Conservation (phyloP, 2,888 invertebrate species). For the Orchesellides sinensis region DNA sequence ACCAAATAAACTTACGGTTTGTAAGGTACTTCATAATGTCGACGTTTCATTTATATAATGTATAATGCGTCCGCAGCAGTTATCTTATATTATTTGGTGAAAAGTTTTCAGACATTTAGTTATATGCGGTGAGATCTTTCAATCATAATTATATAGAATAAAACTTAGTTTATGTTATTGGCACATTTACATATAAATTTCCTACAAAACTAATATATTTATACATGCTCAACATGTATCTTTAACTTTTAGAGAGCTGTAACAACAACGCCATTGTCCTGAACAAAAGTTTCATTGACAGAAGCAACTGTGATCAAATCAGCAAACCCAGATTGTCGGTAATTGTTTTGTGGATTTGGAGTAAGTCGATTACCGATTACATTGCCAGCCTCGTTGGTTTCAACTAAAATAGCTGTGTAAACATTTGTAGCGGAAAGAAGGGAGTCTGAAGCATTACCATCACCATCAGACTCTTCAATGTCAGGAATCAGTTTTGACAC, state of each 20-base stretch:
- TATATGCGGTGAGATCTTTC: too few relatives aligned
- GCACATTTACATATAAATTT: too few relatives aligned
- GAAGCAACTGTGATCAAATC: conserved; percentile 53
- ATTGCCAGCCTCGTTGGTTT: conserved; percentile 37
- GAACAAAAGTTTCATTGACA: conserved; percentile 72
- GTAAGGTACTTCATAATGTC: too few relatives aligned
- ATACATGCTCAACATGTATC: too few relatives aligned
- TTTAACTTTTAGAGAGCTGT: conserved; percentile 69
- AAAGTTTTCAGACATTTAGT: too few relatives aligned
- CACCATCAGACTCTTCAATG: conserved; percentile 59
- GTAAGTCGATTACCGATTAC: conserved; percentile 14
- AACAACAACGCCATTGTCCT: conserved; percentile 73
- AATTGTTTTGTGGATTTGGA: conserved; percentile 8
- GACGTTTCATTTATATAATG: too few relatives aligned
- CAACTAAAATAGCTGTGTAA: conserved; percentile 31
- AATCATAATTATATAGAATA: too few relatives aligned
- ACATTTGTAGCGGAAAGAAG: conserved; percentile 9
- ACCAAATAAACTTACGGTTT: too few relatives aligned
- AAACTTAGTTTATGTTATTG: too few relatives aligned
- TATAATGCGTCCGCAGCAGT: too few relatives aligned
- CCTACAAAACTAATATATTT: too few relatives aligned
- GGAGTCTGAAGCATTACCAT: conserved; percentile 26
- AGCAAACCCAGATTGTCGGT: conserved; percentile 14
- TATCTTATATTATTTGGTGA: too few relatives aligned
- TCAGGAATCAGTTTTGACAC: conserved; percentile 59